Evolutionary conservation across 2,797 vertebrate genomes (phyloP), one percentile per base, ranked within the genome.

Genomic region (Euphonia xanthogaster): DNA sequence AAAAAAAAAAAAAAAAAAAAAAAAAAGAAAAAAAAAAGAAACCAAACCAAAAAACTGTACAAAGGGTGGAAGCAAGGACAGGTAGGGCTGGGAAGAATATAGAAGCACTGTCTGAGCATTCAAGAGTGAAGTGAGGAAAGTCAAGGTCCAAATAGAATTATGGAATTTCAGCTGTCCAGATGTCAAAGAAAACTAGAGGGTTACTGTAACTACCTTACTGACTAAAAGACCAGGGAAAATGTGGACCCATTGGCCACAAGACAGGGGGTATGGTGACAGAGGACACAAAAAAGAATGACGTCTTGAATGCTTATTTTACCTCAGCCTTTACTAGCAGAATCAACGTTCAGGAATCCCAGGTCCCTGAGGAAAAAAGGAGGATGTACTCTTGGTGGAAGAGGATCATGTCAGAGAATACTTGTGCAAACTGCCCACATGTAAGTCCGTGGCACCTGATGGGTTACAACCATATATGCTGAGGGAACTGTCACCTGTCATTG

Each of bases 251-350:
- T 83, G 14, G 58, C 48, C 84, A n/a, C 22, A 27, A 65, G 5
- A 54, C 0, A 6, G 4, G 12, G 7, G 5, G 39, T 8, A 5
- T 45, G 1, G 14, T 58, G n/a, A 57, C 47, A 68, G 6, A 33
- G 9, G 44, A 35, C 20, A 15, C 15, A 11, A 53, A 63, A 93
- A 40, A 65, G 4, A 7, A 27, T 48, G 33, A 65, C 2, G 4
- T 30, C 47, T 50, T 51, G 18, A 68, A 40, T 65, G 9, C 23
- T 5, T 28, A 14, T 66, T 62, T 83, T 33, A 24, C 16, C 28
- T 75, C 54, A 86, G 13, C 14, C 28, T 79, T 63, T 63, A 48
- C 27, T 47, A 55, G 6, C 4, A 42, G 28, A 60, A 72, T 25
- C 25, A 68, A 4, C 18, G 9, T 76, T 79, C 15, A 55, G 27